Evolutionary conservation across 2,797 vertebrate genomes (phyloP).

Genomic region (Pipistrellus nathusii): DNA sequence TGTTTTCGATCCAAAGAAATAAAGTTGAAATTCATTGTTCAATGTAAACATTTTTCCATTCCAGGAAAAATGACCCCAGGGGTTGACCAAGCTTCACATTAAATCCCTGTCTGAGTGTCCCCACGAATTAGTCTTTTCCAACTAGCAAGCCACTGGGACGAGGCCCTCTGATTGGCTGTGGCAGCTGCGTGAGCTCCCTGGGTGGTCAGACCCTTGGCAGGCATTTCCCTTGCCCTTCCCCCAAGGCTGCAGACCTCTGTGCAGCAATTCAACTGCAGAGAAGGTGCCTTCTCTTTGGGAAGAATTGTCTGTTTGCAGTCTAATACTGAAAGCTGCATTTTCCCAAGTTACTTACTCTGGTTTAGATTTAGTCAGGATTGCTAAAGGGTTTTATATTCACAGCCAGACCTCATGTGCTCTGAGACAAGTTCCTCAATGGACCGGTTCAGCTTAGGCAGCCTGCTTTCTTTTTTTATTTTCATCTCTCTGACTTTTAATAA

Average conservation of each 20-base stretch:
- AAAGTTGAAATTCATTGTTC: constrained; percentile 31
- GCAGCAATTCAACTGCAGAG: not conserved
- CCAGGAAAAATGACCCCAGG: not conserved
- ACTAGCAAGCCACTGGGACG: not conserved
- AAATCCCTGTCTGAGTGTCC: not conserved
- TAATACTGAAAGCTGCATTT: not conserved
- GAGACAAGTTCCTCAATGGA: not conserved
- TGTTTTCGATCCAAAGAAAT: constrained; percentile 21
- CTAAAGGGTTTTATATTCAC: constrained; percentile 46
- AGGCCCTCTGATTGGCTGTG: not conserved
- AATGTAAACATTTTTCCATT: not conserved
- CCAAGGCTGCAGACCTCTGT: not conserved
- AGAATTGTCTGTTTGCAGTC: not conserved
- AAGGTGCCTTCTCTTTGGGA: not conserved
- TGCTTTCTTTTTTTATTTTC: constrained; percentile 56
- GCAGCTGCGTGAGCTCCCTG: not conserved
- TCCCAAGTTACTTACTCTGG: not conserved
- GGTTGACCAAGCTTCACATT: not conserved
- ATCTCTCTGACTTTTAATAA: constrained; percentile 36
- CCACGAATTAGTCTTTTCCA: not conserved
- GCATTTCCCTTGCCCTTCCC: not conserved
- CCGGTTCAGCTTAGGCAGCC: not conserved
- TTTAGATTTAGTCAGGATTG: not conserved
- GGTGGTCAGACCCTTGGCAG: not conserved
- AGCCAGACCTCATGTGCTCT: not conserved